These are phyloP conservation scores for Pseudococcus viburni DNA, from an alignment of 2,888 invertebrate genomes.

Conservation along the genomic window DNA sequence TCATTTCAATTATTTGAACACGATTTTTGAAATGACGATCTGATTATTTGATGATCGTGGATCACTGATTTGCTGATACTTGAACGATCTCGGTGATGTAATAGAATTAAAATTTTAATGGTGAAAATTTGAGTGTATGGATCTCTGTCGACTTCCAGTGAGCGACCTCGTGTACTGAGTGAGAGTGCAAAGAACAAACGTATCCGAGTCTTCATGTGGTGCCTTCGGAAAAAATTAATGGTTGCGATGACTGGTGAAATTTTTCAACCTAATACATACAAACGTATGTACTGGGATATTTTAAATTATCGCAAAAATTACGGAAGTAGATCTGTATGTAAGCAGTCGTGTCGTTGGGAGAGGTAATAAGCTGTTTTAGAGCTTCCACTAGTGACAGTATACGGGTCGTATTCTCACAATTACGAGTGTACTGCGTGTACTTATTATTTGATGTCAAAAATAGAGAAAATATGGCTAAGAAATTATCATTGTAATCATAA, in stretches of 20 bases:
- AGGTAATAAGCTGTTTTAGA: constrained; percentile 21
- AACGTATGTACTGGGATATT: not conserved
- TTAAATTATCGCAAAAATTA: constrained; percentile 23
- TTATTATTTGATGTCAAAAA: too few species aligned
- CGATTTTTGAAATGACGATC: not conserved
- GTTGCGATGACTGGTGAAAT: constrained; percentile 24
- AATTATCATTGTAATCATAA: not conserved
- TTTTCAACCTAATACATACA: not conserved
- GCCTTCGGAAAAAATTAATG: constrained; percentile 16
- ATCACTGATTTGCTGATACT: not conserved
- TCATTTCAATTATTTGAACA: not conserved
- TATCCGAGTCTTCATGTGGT: not conserved
- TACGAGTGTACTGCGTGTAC: not conserved
- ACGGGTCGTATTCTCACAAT: not conserved
- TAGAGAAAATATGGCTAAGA: not conserved
- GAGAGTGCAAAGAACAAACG: not conserved
- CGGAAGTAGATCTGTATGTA: constrained; percentile 9
- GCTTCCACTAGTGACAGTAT: constrained; percentile 2
- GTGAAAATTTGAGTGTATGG: not conserved
- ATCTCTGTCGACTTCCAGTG: not conserved
- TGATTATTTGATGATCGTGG: not conserved
- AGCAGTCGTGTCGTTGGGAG: not conserved
- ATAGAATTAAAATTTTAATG: not conserved
- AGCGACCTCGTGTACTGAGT: not conserved
- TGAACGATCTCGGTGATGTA: not conserved